Percentiles rank a stretch among this genome's conserved stretches.
phyloP scores from a whole-genome alignment of 2,888 invertebrate genomes.

The Augochlorella aurata region DNA sequence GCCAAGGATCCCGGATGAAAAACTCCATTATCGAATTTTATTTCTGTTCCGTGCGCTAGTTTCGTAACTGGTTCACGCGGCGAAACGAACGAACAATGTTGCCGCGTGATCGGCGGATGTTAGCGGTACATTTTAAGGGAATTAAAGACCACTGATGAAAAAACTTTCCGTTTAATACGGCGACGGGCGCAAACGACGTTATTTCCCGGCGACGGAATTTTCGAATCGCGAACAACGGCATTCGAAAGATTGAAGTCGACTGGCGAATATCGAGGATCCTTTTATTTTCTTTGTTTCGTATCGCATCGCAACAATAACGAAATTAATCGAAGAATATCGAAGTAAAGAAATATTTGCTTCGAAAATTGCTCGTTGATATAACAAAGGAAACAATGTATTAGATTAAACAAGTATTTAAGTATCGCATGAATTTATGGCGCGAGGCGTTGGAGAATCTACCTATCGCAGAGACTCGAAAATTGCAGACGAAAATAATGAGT shows the following conservation, averaged over 20 bases:
- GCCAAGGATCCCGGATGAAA: not conserved
- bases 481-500: slow-evolving; percentile 10
- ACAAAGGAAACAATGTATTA: not conserved
- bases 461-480: not conserved
- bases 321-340: too few species aligned
- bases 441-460: not conserved
- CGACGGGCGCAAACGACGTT: slow-evolving; percentile 1
- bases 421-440: not conserved
- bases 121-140: slow-evolving; percentile 19
- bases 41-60: slow-evolving; percentile 18
- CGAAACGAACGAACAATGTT: slow-evolving; percentile 29
- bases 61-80: slow-evolving; percentile 29
- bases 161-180: slow-evolving; percentile 27
- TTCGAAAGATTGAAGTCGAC: not conserved
- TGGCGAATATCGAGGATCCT: not conserved
- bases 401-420: not conserved
- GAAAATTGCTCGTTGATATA: not conserved
- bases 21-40: slow-evolving; percentile 33
- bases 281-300: too few species aligned
- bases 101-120: slow-evolving; percentile 22
- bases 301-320: too few species aligned
- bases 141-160: slow-evolving; percentile 39
- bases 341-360: not conserved
- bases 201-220: slow-evolving; percentile 9
- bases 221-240: not conserved